phyloP scores from a whole-genome alignment of 1,140 invertebrate species.

The Cydia splendana region DNA sequence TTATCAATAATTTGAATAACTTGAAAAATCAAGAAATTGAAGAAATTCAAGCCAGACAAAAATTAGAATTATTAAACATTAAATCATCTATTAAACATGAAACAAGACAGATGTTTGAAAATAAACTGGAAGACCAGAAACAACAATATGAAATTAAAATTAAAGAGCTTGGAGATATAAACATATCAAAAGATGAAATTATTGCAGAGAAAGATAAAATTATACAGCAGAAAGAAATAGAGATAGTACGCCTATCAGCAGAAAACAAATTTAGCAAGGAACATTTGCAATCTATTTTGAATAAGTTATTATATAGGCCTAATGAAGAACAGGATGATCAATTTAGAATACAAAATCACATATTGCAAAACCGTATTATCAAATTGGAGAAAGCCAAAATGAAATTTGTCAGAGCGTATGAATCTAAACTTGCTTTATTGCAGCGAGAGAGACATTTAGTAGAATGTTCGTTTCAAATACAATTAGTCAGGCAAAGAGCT shows the following conservation, averaged over 20 bases:
- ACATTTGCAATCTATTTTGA: slow-evolving; percentile 49
- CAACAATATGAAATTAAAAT: slow-evolving; percentile 50
- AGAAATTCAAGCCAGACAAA: slow-evolving; percentile 57
- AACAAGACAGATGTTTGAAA: slow-evolving; percentile 51
- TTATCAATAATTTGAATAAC: slow-evolving; percentile 51
- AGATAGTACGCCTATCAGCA: slow-evolving; percentile 50
- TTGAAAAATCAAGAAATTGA: slow-evolving; percentile 60
- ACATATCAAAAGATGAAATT: slow-evolving; percentile 42
- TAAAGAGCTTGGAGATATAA: slow-evolving; percentile 45
- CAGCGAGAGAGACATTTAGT: slow-evolving; percentile 63
- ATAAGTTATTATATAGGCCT: slow-evolving; percentile 52
- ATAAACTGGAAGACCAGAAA: slow-evolving; percentile 52
- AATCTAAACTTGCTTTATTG: slow-evolving; percentile 58
- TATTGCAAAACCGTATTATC: slow-evolving; percentile 58
- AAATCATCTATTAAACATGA: slow-evolving; percentile 50
- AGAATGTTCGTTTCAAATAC: slow-evolving; percentile 63
- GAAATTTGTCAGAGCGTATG: slow-evolving; percentile 56
- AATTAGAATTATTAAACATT: slow-evolving; percentile 56
- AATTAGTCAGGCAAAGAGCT: slow-evolving; percentile 62
- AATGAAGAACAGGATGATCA: slow-evolving; percentile 44
- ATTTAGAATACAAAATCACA: slow-evolving; percentile 46
- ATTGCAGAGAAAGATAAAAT: slow-evolving; percentile 57
- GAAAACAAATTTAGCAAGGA: slow-evolving; percentile 54
- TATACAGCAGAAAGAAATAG: slow-evolving; percentile 50
- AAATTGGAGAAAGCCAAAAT: slow-evolving; percentile 60